Percentiles rank a stretch among this genome's conserved stretches.
Evolutionary conservation across 2,888 invertebrate species (phyloP).

Genomic region (Chrysolina haemoptera): DNA sequence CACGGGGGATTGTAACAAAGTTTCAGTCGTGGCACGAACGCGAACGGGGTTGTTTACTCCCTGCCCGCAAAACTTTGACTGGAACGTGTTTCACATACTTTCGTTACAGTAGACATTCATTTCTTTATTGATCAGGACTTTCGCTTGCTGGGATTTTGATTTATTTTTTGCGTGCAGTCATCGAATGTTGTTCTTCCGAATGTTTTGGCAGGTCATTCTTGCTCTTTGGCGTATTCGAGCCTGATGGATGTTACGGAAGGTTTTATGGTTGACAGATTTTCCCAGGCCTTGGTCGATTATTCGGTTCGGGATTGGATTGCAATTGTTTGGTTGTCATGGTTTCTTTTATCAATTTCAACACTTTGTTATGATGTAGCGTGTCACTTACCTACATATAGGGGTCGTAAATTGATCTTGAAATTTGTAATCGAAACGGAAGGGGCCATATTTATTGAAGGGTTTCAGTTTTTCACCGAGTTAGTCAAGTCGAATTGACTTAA

Average conservation of each 20-base stretch:
- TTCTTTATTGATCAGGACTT: slow-evolving; percentile 69
- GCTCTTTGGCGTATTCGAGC: slow-evolving; percentile 1
- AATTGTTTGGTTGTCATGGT: slow-evolving; percentile 31
- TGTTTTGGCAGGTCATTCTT: slow-evolving; percentile 14
- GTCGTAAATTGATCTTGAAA: slow-evolving; percentile 8
- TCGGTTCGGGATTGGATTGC: slow-evolving; percentile 17
- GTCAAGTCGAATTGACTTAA: too few relatives aligned
- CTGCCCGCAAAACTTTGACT: slow-evolving; percentile 65
- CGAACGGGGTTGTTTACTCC: slow-evolving; percentile 56
- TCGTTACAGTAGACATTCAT: slow-evolving; percentile 63
- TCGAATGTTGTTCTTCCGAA: slow-evolving; percentile 6
- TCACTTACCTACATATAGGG: slow-evolving; percentile 20
- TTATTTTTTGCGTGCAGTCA: slow-evolving; percentile 53
- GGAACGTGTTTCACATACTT: slow-evolving; percentile 64
- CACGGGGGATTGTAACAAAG: slow-evolving; percentile 24
- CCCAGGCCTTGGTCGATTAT: slow-evolving; percentile 11
- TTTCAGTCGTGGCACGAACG: slow-evolving; percentile 34
- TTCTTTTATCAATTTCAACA: slow-evolving; percentile 25
- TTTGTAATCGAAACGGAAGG: not conserved
- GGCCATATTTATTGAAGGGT: too few relatives aligned
- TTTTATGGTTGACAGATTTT: not conserved
- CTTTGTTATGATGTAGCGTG: slow-evolving; percentile 24
- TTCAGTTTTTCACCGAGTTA: too few relatives aligned
- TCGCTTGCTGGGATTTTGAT: slow-evolving; percentile 61
- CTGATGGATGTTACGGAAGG: slow-evolving; percentile 17